Conservation (phyloP, 2,113 vertebrate genomes). For the Camelus bactrianus region DNA sequence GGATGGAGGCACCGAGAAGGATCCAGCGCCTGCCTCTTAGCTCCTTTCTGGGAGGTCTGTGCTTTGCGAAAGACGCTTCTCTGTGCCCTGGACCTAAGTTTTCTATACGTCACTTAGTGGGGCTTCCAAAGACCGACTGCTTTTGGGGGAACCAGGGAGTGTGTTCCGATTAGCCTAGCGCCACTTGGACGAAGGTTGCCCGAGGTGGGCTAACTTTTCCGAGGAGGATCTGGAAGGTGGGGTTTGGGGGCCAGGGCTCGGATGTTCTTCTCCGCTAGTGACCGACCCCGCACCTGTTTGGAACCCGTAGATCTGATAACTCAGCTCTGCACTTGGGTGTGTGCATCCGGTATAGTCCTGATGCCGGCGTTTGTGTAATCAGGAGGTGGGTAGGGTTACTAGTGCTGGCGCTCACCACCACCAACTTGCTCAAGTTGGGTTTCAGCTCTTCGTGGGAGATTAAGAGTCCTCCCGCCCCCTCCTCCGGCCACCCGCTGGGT, state of each 20-base stretch:
- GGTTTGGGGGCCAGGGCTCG: background rate
- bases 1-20: background rate
- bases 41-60: background rate
- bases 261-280: background rate
- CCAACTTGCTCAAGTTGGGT: slow-evolving; percentile 32
- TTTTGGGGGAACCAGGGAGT: background rate
- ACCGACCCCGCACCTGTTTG: slow-evolving; percentile 37
- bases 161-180: background rate
- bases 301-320: slow-evolving; percentile 8
- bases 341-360: background rate
- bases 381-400: slow-evolving; percentile 39
- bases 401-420: background rate
- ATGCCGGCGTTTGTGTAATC: background rate
- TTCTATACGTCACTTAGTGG: background rate
- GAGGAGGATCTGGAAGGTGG: background rate
- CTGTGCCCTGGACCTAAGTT: slow-evolving; percentile 47
- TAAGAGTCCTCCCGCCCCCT: too few relatives aligned
- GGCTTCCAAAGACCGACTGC: background rate
- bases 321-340: background rate
- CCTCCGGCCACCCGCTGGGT: background rate
- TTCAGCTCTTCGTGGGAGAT: slow-evolving; percentile 7
- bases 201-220: background rate
- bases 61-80: background rate
- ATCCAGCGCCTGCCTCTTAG: background rate
- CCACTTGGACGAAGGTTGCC: background rate